Conservation (phyloP, 2,888 invertebrate genomes). For the Melikaiella ostensackeni region DNA sequence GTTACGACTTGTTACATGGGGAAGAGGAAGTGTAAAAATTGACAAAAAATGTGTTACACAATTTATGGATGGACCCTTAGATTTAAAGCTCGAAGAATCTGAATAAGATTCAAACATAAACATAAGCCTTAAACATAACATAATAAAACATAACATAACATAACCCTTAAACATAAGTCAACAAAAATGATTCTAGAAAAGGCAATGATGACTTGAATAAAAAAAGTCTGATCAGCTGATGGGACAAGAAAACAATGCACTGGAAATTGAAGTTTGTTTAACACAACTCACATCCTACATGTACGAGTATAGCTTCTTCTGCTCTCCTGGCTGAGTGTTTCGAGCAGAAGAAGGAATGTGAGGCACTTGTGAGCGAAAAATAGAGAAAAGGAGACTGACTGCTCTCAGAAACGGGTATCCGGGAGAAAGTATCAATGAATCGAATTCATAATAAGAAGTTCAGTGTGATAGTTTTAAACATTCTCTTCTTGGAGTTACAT, state of each 20-base stretch:
- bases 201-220: neutral
- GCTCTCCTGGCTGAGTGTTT: conserved; percentile 14
- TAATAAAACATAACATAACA: too few relatives aligned
- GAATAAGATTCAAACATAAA: too few relatives aligned
- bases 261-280: neutral
- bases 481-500: conserved; percentile 35
- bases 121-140: too few relatives aligned
- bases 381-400: conserved; percentile 50
- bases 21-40: too few relatives aligned
- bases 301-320: conserved; percentile 16
- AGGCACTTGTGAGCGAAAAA: conserved; percentile 48
- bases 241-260: neutral
- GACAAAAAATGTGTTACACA: too few relatives aligned
- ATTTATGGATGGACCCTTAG: too few relatives aligned
- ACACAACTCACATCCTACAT: neutral
- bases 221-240: neutral
- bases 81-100: too few relatives aligned
- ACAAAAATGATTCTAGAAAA: neutral
- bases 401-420: conserved; percentile 52
- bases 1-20: too few relatives aligned
- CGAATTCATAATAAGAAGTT: conserved; percentile 24
- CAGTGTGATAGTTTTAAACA: conserved; percentile 26
- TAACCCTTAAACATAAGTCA: too few relatives aligned
- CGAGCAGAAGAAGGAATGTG: conserved; percentile 41
- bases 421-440: conserved; percentile 61